A percentile compares a stretch with the other conserved stretches of the same genome.
Conservation (phyloP, 2,797 vertebrate genomes). For the Myiotriccus ornatus region DNA sequence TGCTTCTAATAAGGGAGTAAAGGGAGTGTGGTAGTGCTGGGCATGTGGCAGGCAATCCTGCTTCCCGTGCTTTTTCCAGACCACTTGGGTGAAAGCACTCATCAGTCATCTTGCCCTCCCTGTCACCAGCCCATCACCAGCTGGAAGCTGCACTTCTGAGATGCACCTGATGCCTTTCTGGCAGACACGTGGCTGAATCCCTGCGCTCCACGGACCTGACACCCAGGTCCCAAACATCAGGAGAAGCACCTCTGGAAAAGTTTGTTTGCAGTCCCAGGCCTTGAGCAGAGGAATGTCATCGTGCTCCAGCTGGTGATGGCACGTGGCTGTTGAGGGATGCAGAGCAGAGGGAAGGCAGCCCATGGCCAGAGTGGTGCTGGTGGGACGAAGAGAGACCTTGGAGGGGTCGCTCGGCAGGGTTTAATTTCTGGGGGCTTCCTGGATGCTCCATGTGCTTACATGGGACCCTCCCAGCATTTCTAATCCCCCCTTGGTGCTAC, state of each 20-base stretch:
- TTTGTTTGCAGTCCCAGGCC: neutral
- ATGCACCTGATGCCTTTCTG: neutral
- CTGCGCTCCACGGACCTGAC: neutral
- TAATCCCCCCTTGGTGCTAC: accelerated
- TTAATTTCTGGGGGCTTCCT: neutral
- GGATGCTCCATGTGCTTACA: accelerated
- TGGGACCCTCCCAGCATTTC: neutral
- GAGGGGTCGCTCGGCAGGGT: too few species aligned
- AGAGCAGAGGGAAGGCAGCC: neutral
- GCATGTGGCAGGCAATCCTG: accelerated
- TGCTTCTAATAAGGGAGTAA: neutral
- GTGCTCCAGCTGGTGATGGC: neutral
- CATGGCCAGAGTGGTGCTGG: accelerated
- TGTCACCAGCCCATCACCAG: neutral
- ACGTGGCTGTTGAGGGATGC: neutral
- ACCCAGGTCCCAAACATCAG: accelerated
- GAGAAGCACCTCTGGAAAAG: neutral
- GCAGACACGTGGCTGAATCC: neutral
- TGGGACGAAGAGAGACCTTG: neutral
- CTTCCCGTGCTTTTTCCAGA: neutral
- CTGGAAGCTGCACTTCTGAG: neutral
- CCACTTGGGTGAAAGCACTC: neutral
- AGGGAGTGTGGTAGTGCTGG: neutral
- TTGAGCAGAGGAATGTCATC: neutral
- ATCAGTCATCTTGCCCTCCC: neutral